phyloP scores from a whole-genome alignment of 2,113 vertebrate genomes.

The Camelus bactrianus region DNA sequence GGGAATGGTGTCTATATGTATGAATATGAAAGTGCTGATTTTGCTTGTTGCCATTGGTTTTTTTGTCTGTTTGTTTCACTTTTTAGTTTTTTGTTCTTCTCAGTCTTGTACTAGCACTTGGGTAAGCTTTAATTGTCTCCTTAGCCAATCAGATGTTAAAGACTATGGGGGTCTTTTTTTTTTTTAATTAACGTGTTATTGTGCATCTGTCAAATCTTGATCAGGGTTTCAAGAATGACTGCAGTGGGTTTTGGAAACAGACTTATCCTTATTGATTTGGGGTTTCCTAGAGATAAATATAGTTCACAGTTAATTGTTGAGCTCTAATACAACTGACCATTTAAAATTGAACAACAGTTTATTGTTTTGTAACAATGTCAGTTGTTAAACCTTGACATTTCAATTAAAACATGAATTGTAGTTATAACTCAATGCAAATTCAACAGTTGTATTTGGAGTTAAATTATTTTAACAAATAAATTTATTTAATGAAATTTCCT shows the following conservation, averaged over 20 bases:
- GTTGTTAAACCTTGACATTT: conserved; percentile 90
- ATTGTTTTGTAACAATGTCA: conserved; percentile 90
- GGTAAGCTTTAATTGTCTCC: conserved; percentile 86
- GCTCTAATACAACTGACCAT: conserved; percentile 90
- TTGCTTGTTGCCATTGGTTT: conserved; percentile 63
- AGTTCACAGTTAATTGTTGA: conserved; percentile 88
- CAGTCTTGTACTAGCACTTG: conserved; percentile 77
- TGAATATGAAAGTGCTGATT: conserved; percentile 77
- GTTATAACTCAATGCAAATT: conserved; percentile 92
- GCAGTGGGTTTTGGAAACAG: conserved; percentile 88
- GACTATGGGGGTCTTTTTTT: conserved; percentile 80
- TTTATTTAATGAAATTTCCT: conserved; percentile 91
- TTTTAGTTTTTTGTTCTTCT: conserved; percentile 54
- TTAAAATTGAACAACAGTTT: conserved; percentile 85
- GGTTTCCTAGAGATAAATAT: conserved; percentile 87
- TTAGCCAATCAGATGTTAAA: conserved; percentile 84
- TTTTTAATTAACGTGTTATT: conserved; percentile 79
- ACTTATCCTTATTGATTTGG: conserved; percentile 86
- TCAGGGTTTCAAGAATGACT: conserved; percentile 89
- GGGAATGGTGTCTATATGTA: background rate
- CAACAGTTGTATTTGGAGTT: conserved; percentile 93
- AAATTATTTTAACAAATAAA: conserved; percentile 95
- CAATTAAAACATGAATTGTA: conserved; percentile 90
- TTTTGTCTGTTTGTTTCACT: conserved; percentile 26
- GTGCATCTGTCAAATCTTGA: conserved; percentile 88